Conservation (phyloP, 2,888 invertebrate species). For the Trachelus iudaicus region DNA sequence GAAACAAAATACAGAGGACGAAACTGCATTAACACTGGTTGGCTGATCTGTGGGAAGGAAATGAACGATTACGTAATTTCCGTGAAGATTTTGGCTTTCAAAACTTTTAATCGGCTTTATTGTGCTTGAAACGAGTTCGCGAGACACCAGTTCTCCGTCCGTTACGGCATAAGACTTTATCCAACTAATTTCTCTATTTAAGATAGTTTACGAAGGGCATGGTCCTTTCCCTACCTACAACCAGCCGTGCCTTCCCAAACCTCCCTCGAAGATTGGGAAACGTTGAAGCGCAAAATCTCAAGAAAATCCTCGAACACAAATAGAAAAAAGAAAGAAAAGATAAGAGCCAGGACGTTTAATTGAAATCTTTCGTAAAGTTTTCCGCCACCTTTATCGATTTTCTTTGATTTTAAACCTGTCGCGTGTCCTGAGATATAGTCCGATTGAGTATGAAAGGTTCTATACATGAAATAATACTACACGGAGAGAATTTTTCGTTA, state of each 20-base stretch:
- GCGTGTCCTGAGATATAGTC: background rate
- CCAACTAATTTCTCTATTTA: constrained; percentile 22
- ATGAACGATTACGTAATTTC: background rate
- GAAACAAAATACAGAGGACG: background rate
- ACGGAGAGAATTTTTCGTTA: no score
- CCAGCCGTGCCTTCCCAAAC: background rate
- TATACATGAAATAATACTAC: background rate
- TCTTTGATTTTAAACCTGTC: constrained; percentile 15
- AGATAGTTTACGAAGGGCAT: constrained; percentile 15
- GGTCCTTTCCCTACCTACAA: background rate
- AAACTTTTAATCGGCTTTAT: constrained; percentile 24
- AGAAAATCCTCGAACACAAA: background rate
- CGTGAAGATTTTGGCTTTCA: constrained; percentile 16
- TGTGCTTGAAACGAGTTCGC: constrained; percentile 21
- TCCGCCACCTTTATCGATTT: background rate
- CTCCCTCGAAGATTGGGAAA: background rate
- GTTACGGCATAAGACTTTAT: constrained; percentile 11
- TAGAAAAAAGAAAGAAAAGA: background rate
- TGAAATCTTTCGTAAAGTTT: background rate
- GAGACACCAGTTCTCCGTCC: constrained; percentile 10
- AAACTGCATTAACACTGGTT: background rate
- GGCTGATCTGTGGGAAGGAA: background rate
- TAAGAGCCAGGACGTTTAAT: background rate
- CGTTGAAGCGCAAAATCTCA: background rate
- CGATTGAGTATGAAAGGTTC: background rate